These are phyloP conservation scores for Galeopsomyia nigrocyanea DNA, from an alignment of 2,888 invertebrate genomes.

Conservation along the genomic window DNA sequence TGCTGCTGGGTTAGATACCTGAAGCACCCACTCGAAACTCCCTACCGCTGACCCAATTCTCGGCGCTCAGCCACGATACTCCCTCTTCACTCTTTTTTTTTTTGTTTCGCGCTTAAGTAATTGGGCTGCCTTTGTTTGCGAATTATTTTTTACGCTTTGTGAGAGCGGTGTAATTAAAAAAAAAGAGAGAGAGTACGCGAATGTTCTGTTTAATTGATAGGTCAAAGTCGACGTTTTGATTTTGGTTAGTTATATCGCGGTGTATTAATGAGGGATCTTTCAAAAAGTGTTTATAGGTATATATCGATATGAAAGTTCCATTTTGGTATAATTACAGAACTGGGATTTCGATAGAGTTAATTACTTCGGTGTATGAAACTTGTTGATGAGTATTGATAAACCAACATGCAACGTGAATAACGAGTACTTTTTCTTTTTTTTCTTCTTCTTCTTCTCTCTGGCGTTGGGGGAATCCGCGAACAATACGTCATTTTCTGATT, in stretches of 20 bases:
- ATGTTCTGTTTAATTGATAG: background rate
- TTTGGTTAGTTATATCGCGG: too few species aligned
- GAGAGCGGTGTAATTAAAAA: constrained; percentile 14
- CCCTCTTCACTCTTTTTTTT: constrained; percentile 30
- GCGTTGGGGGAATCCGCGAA: constrained; percentile 39
- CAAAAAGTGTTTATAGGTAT: too few species aligned
- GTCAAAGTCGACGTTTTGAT: too few species aligned
- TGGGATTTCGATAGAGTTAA: too few species aligned
- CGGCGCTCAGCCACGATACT: constrained; percentile 36
- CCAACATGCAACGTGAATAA: too few species aligned
- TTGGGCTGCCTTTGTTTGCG: constrained; percentile 29
- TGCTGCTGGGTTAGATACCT: constrained; percentile 54
- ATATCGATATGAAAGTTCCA: too few species aligned
- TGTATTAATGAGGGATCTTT: too few species aligned
- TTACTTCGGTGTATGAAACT: too few species aligned
- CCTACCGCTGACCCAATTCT: constrained; percentile 62
- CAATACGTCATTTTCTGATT: constrained; percentile 56
- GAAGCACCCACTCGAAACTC: constrained; percentile 60
- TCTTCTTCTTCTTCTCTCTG: too few species aligned
- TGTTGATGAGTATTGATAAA: too few species aligned
- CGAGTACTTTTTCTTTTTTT: too few species aligned
- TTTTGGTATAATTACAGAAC: too few species aligned
- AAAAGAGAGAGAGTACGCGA: background rate
- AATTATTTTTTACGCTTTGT: constrained; percentile 24
- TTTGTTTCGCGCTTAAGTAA: constrained; percentile 31